A percentile compares a stretch with the other conserved stretches of the same genome.
Evolutionary conservation across 2,113 vertebrate species (phyloP).

Genomic region (Oryzias javanicus): DNA sequence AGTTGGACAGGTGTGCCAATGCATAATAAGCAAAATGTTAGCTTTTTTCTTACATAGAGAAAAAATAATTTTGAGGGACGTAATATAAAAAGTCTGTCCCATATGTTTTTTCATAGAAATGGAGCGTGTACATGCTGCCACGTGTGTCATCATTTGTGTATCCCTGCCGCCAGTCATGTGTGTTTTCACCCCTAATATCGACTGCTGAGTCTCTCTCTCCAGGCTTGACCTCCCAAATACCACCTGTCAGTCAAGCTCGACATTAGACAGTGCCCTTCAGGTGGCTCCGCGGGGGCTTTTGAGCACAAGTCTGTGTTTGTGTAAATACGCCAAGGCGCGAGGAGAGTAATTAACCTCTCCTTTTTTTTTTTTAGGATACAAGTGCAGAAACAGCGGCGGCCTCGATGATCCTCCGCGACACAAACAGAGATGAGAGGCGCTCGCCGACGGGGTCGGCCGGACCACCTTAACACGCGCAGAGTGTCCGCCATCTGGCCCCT

Average conservation of each 20-base stretch:
- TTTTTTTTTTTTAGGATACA: not conserved
- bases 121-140: not conserved
- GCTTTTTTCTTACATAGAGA: not conserved
- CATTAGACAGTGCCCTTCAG: slow-evolving; percentile 17
- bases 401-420: slow-evolving; percentile 5
- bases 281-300: slow-evolving; percentile 18
- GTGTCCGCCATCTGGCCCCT: not conserved
- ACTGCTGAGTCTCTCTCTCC: slow-evolving; percentile 5
- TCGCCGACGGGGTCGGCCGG: not conserved
- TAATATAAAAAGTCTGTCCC: too few species aligned
- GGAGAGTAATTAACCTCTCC: slow-evolving; percentile 17
- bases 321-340: slow-evolving; percentile 6
- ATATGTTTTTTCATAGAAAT: not conserved
- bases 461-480: not conserved
- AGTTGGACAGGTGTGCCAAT: too few species aligned
- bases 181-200: slow-evolving; percentile 1
- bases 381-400: not conserved
- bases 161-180: not conserved
- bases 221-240: slow-evolving; percentile 29
- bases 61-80: not conserved
- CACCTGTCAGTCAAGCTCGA: slow-evolving; percentile 41
- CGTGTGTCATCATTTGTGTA: not conserved
- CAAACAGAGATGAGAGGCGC: not conserved
- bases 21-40: not conserved
- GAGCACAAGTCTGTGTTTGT: slow-evolving; percentile 6